phyloP scores from a whole-genome alignment of 2,888 invertebrate genomes.

The Drosophila prolongata region DNA sequence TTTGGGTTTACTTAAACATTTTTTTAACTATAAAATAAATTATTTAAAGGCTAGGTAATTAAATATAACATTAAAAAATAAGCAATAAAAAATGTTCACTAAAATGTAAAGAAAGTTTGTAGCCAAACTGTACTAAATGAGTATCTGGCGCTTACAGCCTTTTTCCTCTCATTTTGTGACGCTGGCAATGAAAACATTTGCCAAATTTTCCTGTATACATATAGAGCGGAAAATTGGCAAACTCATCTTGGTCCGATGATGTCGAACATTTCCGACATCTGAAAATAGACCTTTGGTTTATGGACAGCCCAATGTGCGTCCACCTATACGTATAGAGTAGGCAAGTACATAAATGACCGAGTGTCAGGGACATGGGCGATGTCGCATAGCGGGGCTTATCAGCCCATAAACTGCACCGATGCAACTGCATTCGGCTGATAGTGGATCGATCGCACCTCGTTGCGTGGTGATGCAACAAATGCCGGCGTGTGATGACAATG shows the following conservation, averaged over 20 bases:
- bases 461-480: constrained; percentile 38
- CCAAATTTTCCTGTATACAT: constrained; percentile 5
- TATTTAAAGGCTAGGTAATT: not conserved
- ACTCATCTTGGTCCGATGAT: constrained; percentile 35
- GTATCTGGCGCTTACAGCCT: not conserved
- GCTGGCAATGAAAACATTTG: constrained; percentile 13
- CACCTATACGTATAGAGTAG: constrained; percentile 7
- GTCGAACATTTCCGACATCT: constrained; percentile 41
- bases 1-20: no score
- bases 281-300: constrained; percentile 36
- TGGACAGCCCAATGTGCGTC: constrained; percentile 13
- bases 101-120: no score
- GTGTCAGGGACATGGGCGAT: constrained; percentile 39
- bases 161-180: constrained; percentile 2
- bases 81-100: no score
- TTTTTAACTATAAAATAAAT: not conserved
- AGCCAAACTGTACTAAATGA: constrained; percentile 1
- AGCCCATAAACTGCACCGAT: constrained; percentile 35
- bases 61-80: no score
- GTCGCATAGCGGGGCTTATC: constrained; percentile 39
- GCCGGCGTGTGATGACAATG: constrained; percentile 37
- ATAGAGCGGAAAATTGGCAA: constrained; percentile 22
- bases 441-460: constrained; percentile 35
- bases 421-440: constrained; percentile 35
- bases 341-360: constrained; percentile 36